Evolutionary conservation across 2,113 vertebrate species (phyloP).

Genomic region (Thinocorus orbignyianus): DNA sequence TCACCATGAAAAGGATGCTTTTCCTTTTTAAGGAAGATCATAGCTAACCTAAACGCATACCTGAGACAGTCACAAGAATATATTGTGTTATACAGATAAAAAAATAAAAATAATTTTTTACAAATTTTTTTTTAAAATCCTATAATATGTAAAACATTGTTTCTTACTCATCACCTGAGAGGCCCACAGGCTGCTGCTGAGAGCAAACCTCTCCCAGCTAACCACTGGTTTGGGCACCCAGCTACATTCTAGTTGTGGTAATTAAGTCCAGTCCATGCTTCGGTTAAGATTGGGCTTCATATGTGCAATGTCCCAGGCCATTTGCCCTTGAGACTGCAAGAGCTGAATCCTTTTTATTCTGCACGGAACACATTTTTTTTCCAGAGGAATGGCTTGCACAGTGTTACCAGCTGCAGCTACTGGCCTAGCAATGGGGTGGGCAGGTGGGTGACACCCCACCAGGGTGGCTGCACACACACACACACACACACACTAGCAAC

Average conservation of each 20-base stretch:
- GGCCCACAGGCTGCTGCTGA: background rate
- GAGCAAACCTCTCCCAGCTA: background rate
- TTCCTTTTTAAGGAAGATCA: background rate
- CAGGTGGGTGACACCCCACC: background rate
- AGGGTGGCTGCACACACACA: background rate
- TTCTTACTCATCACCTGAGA: background rate
- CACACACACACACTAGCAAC: background rate
- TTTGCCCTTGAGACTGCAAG: background rate
- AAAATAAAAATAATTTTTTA: background rate
- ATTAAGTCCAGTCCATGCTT: background rate
- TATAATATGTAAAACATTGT: background rate
- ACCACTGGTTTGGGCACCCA: background rate
- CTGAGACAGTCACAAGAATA: background rate
- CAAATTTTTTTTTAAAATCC: background rate
- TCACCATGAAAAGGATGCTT: background rate
- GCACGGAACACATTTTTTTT: background rate
- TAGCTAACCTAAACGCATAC: background rate
- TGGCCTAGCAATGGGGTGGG: rapidly evolving
- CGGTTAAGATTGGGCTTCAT: background rate
- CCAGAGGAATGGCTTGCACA: background rate
- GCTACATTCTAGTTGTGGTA: background rate
- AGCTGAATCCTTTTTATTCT: background rate
- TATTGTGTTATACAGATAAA: background rate
- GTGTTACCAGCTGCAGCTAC: background rate
- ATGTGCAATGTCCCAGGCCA: rapidly evolving